A percentile compares a stretch with the other conserved stretches of the same genome.
Evolutionary conservation across 2,797 vertebrate species (phyloP).

Genomic region (Selene dorsalis): DNA sequence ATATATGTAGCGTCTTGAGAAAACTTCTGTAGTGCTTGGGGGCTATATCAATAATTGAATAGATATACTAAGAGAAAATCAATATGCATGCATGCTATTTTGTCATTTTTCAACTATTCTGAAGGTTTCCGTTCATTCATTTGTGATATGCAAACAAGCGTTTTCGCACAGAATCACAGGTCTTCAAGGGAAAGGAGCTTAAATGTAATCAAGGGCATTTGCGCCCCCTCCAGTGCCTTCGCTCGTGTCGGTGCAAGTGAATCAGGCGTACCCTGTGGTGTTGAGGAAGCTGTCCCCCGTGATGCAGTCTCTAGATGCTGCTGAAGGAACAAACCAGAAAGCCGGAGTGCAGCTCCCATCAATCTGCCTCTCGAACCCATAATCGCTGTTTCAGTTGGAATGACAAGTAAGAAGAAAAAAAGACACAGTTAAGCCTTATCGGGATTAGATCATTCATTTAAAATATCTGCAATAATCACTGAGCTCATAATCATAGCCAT

Average conservation of each 20-base stretch:
- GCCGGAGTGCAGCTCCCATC: constrained; percentile 90
- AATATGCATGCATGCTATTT: neutral
- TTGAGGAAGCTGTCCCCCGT: constrained; percentile 91
- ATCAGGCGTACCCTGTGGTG: constrained; percentile 88
- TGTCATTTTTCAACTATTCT: neutral
- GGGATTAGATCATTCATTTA: constrained; percentile 34
- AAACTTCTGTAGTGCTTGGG: too few relatives aligned
- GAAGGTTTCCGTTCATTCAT: neutral
- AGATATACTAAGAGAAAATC: neutral
- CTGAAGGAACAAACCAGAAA: constrained; percentile 92
- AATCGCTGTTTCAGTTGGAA: constrained; percentile 85
- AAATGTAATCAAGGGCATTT: neutral
- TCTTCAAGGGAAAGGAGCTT: constrained; percentile 5
- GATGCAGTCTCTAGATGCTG: constrained; percentile 88
- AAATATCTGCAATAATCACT: constrained; percentile 49
- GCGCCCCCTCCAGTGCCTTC: neutral
- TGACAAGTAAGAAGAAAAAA: neutral
- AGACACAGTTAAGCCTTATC: neutral
- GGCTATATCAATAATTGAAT: neutral
- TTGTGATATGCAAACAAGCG: neutral
- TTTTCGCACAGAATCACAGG: neutral
- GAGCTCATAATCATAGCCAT: constrained; percentile 31
- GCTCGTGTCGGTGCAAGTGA: neutral
- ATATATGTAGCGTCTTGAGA: too few relatives aligned
- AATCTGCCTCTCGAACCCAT: constrained; percentile 90